Evolutionary conservation across 2,113 vertebrate species (phyloP).

Genomic region (Alligator sinensis): DNA sequence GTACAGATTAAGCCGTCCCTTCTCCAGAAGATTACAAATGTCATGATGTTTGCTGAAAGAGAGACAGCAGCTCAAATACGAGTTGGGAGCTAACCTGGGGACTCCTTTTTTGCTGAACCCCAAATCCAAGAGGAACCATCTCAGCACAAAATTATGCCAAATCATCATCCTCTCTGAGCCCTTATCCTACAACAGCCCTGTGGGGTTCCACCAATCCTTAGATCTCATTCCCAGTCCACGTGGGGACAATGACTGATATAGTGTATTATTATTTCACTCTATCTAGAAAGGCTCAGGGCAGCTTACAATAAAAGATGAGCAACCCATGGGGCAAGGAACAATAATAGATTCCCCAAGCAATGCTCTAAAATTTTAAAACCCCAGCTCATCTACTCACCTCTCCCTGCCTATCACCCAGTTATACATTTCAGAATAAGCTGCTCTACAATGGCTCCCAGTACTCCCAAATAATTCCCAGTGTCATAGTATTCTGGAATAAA

Average conservation of each 20-base stretch:
- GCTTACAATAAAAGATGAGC: too few species aligned
- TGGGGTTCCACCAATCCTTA: background rate
- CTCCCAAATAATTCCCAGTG: background rate
- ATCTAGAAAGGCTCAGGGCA: too few species aligned
- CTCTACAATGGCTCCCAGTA: background rate
- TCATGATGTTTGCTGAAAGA: slow-evolving; percentile 73
- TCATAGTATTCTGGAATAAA: too few species aligned
- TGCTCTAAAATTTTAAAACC: too few species aligned
- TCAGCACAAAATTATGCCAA: background rate
- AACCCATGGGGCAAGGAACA: too few species aligned
- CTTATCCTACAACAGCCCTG: background rate
- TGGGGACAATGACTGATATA: background rate
- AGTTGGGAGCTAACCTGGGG: background rate
- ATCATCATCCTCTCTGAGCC: background rate
- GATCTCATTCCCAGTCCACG: background rate
- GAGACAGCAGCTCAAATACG: background rate
- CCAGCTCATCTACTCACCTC: too few species aligned
- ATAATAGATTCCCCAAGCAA: too few species aligned
- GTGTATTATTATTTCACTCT: too few species aligned
- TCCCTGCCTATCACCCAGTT: too few species aligned
- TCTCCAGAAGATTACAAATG: slow-evolving; percentile 76
- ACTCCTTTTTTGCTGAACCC: too few species aligned
- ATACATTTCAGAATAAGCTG: background rate
- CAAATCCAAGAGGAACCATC: background rate
- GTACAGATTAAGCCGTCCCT: slow-evolving; percentile 74